phyloP scores from a whole-genome alignment of 2,888 invertebrate species.

The Theretra japonica region DNA sequence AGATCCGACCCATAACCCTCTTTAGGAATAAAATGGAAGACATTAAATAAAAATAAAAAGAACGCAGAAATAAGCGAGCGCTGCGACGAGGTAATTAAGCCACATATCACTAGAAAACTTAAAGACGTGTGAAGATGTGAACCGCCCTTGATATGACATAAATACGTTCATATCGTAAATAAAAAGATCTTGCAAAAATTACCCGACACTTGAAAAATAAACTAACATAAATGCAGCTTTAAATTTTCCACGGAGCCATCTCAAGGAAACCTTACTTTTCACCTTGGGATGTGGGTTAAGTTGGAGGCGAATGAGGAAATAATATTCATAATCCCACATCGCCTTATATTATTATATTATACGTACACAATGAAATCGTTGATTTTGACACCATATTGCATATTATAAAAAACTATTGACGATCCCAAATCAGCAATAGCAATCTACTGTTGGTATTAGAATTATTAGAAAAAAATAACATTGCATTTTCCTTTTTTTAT shows the following conservation, averaged over 20 bases:
- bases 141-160: constrained; percentile 17
- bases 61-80: background rate
- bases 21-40: background rate
- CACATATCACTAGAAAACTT: constrained; percentile 1
- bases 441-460: too few relatives aligned
- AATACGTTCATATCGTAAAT: constrained; percentile 13
- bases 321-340: background rate
- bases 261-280: constrained; percentile 70
- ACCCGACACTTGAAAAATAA: constrained; percentile 74
- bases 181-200: constrained; percentile 51
- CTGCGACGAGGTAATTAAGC: background rate
- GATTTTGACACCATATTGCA: too few relatives aligned
- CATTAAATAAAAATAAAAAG: background rate
- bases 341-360: too few relatives aligned
- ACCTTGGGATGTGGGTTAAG: constrained; percentile 48
- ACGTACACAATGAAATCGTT: too few relatives aligned
- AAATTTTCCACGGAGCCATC: constrained; percentile 70
- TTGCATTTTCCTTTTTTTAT: too few relatives aligned
- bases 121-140: constrained; percentile 22
- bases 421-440: too few relatives aligned
- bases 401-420: too few relatives aligned
- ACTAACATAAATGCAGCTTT: constrained; percentile 75
- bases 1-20: background rate
- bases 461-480: too few relatives aligned
- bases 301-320: constrained; percentile 32